Evolutionary conservation across 2,888 invertebrate genomes (phyloP).

Genomic region (Drosophila neotestacea): DNA sequence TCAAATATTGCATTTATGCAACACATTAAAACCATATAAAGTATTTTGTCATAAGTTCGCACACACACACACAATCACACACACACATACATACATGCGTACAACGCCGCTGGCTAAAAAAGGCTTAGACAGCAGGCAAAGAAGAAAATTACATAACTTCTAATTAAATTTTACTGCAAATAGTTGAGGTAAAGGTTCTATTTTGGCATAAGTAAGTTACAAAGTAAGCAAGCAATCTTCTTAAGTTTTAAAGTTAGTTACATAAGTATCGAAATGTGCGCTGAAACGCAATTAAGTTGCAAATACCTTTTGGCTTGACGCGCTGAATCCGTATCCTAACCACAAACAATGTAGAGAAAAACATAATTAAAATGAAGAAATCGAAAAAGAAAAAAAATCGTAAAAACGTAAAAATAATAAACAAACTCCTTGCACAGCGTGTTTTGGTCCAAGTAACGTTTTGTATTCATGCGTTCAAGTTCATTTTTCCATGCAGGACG

Average conservation of each 20-base stretch:
- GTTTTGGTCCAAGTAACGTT: constrained; percentile 77
- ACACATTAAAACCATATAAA: constrained; percentile 32
- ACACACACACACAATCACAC: constrained; percentile 35
- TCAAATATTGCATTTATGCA: constrained; percentile 54
- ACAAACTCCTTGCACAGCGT: constrained; percentile 74
- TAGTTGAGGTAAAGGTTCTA: constrained; percentile 48
- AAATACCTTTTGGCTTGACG: constrained; percentile 21
- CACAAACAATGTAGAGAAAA: constrained; percentile 53
- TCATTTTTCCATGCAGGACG: constrained; percentile 85
- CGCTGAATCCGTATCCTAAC: constrained; percentile 46
- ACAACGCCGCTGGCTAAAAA: constrained; percentile 51
- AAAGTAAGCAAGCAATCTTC: constrained; percentile 36
- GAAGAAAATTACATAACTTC: constrained; percentile 75
- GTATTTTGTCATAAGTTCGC: constrained; percentile 60
- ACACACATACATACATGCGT: constrained; percentile 41
- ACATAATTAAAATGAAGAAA: not conserved
- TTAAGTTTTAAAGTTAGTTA: constrained; percentile 60
- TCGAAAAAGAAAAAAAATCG: constrained; percentile 28
- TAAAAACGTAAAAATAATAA: constrained; percentile 49
- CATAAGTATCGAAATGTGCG: constrained; percentile 64
- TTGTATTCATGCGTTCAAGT: constrained; percentile 84
- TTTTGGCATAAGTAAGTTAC: constrained; percentile 65
- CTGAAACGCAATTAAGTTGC: constrained; percentile 42
- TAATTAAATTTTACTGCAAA: constrained; percentile 49
- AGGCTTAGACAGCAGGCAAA: constrained; percentile 66